phyloP scores from a whole-genome alignment of 2,797 vertebrate species.

The Eulemur mongoz region DNA sequence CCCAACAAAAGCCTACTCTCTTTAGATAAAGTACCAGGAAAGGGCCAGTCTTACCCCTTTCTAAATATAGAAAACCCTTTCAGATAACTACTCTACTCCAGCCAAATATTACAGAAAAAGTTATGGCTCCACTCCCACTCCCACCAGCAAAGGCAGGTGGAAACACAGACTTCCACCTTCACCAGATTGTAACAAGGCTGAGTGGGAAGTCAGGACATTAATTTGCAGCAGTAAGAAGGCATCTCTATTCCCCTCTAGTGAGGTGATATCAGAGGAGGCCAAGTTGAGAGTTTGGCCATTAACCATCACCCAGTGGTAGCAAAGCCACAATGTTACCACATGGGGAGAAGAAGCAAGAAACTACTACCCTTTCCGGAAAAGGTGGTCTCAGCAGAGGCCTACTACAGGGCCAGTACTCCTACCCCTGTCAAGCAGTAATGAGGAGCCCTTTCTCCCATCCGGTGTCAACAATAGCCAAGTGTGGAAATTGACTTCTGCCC shows the following conservation, averaged over 20 bases:
- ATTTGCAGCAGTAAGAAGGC: not conserved
- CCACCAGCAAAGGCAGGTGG: not conserved
- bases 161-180: not conserved
- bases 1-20: not conserved
- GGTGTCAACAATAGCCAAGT: not conserved
- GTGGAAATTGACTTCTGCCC: not conserved
- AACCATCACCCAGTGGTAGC: not conserved
- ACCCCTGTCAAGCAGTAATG: not conserved
- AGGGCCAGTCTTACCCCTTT: not conserved
- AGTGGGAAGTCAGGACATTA: not conserved
- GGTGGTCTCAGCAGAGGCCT: not conserved
- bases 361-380: not conserved
- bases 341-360: not conserved
- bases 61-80: not conserved
- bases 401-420: not conserved
- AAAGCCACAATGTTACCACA: not conserved
- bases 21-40: not conserved
- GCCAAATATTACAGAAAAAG: not conserved
- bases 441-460: not conserved
- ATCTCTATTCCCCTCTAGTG: not conserved
- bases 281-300: not conserved
- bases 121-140: not conserved
- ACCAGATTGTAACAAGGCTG: not conserved
- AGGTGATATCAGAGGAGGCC: not conserved
- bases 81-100: not conserved